Conservation (phyloP, 2,888 invertebrate genomes). For the Syrista parreyssii region DNA sequence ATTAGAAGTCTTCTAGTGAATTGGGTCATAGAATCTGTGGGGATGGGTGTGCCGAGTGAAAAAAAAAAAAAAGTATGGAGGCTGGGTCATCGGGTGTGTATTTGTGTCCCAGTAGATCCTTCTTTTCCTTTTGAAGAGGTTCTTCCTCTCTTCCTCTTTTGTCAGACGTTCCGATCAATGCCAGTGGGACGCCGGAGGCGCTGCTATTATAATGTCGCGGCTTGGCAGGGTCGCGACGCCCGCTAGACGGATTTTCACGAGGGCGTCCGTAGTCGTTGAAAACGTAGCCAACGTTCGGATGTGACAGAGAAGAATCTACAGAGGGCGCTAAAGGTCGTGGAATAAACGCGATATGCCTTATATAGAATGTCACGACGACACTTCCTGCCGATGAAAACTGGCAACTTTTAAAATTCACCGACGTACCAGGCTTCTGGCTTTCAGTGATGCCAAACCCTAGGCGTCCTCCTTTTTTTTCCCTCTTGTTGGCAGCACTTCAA, state of each 20-base stretch:
- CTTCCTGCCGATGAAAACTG: constrained; percentile 18
- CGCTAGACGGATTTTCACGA: background rate
- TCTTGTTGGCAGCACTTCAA: constrained; percentile 9
- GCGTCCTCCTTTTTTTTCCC: constrained; percentile 18
- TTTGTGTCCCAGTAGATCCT: background rate
- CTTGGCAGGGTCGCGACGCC: background rate
- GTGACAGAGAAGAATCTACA: background rate
- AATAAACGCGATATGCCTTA: constrained; percentile 5
- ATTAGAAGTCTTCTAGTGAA: background rate
- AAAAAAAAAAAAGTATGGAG: background rate
- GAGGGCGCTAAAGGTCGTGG: background rate
- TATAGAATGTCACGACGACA: constrained; percentile 17
- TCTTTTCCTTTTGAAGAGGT: background rate
- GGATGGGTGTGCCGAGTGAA: background rate
- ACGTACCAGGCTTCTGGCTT: constrained; percentile 14
- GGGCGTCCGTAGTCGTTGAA: background rate
- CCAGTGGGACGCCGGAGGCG: background rate
- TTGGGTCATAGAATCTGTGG: background rate
- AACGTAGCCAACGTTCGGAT: background rate
- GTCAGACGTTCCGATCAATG: background rate
- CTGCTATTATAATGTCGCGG: background rate
- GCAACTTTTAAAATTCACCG: constrained; percentile 40
- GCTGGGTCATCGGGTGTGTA: background rate
- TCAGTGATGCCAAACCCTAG: constrained; percentile 8
- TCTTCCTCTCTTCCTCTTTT: background rate